A percentile compares a stretch with the other conserved stretches of the same genome.
These are phyloP conservation scores for Salarias fasciatus DNA, from an alignment of 2,797 vertebrate species.

Conservation along the genomic window DNA sequence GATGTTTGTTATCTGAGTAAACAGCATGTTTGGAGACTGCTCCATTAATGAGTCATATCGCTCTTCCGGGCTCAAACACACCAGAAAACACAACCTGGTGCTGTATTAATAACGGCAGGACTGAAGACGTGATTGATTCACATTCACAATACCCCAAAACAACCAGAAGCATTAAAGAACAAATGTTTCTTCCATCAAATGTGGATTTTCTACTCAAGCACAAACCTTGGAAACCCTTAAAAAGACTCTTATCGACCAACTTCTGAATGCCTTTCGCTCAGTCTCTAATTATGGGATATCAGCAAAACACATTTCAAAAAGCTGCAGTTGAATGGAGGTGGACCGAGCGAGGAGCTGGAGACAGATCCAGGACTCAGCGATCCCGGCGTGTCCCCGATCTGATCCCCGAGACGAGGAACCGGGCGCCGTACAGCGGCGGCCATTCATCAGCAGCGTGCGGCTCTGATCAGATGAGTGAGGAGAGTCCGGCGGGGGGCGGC, in stretches of 20 bases:
- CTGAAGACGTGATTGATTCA: constrained; percentile 10
- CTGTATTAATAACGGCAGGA: constrained; percentile 14
- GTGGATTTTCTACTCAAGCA: too few relatives aligned
- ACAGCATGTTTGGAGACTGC: constrained; percentile 59
- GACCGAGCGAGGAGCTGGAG: constrained; percentile 39
- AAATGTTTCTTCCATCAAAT: too few relatives aligned
- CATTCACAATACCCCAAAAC: too few relatives aligned
- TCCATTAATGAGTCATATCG: constrained; percentile 38
- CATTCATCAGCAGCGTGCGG: constrained; percentile 64
- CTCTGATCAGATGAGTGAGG: constrained; percentile 72
- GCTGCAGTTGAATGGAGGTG: constrained; percentile 29
- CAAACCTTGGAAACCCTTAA: too few relatives aligned
- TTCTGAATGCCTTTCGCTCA: too few relatives aligned
- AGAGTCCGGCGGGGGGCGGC: constrained; percentile 52
- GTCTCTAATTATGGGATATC: too few relatives aligned
- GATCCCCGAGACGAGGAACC: constrained; percentile 64
- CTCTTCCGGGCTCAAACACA: constrained; percentile 32
- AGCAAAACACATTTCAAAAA: constrained; percentile 21
- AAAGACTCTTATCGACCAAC: too few relatives aligned
- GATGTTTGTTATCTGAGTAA: constrained; percentile 71
- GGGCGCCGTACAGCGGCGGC: constrained; percentile 52
- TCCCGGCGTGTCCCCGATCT: constrained; percentile 57
- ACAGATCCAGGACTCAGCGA: constrained; percentile 44
- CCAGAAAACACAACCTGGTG: neutral
- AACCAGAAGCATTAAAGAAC: too few relatives aligned